These are phyloP conservation scores for Vespertilio murinus DNA, from an alignment of 2,797 vertebrate genomes.

Conservation along the genomic window DNA sequence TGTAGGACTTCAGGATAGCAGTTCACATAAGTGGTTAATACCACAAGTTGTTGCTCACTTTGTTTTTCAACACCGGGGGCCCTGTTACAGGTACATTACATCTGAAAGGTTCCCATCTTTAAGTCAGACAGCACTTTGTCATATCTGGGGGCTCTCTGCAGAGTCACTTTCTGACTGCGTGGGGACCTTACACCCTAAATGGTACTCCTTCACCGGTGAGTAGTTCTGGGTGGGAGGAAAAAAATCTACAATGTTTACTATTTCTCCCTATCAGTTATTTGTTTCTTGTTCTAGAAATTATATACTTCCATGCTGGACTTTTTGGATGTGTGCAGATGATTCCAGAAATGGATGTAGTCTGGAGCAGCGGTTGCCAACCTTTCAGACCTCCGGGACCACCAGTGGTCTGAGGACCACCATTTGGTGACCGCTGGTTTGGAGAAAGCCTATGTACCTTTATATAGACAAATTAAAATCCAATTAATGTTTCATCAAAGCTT, in stretches of 20 bases:
- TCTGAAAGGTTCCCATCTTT: slow-evolving; percentile 18
- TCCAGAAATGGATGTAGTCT: slow-evolving; percentile 7
- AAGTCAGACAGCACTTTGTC: slow-evolving; percentile 43
- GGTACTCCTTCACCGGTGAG: background rate
- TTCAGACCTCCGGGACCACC: no score
- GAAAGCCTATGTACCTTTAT: background rate
- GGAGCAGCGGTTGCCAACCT: no score
- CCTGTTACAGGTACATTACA: background rate
- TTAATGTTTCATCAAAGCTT: slow-evolving; percentile 11
- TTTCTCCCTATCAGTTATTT: slow-evolving; percentile 39
- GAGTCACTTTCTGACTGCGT: slow-evolving; percentile 29
- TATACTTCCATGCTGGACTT: background rate
- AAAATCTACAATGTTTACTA: background rate
- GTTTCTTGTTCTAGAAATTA: slow-evolving; percentile 13
- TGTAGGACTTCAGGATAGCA: background rate
- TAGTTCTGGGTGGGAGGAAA: background rate
- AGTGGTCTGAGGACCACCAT: no score
- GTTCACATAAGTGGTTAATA: background rate
- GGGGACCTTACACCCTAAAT: slow-evolving; percentile 25
- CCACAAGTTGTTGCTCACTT: slow-evolving; percentile 7
- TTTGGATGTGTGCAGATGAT: background rate
- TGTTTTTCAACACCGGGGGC: slow-evolving; percentile 19
- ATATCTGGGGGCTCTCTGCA: slow-evolving; percentile 31
- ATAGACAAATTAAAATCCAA: background rate
- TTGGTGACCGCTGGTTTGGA: background rate